These are phyloP conservation scores for Sorex maritimensis DNA, from an alignment of 2,797 vertebrate species.

Conservation along the genomic window DNA sequence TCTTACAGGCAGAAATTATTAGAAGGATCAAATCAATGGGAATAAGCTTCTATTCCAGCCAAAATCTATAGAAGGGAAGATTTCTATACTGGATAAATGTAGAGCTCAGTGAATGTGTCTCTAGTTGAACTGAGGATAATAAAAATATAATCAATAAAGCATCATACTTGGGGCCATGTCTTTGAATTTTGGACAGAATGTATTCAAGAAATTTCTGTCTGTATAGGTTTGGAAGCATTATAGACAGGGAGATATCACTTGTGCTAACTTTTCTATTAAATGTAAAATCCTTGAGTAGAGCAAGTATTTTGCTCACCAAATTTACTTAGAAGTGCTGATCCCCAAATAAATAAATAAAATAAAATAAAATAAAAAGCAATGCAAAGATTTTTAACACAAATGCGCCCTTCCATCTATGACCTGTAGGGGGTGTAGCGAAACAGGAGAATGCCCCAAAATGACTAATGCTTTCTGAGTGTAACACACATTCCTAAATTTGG, in stretches of 20 bases:
- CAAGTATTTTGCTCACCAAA: not conserved
- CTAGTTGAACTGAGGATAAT: not conserved
- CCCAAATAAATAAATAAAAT: not conserved
- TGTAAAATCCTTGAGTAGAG: not conserved
- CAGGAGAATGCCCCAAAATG: not conserved
- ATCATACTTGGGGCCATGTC: not conserved
- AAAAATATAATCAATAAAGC: not conserved
- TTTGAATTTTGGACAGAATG: not conserved
- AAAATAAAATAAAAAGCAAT: not conserved
- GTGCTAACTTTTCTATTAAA: not conserved
- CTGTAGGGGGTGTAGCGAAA: conserved; percentile 71
- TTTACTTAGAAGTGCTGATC: not conserved
- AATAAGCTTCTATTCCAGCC: not conserved
- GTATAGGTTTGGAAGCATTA: not conserved
- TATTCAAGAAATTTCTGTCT: not conserved
- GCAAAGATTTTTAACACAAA: not conserved
- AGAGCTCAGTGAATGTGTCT: not conserved
- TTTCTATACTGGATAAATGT: not conserved
- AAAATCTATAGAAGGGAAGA: not conserved
- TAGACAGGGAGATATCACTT: not conserved
- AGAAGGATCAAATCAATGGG: not conserved
- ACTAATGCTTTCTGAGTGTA: not conserved
- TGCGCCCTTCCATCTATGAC: not conserved
- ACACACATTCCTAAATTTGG: not conserved
- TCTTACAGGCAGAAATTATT: not conserved